Evolutionary conservation across 2,113 vertebrate genomes (phyloP), one percentile per base, ranked within the genome.

Genomic region (Callopanchax toddi): DNA sequence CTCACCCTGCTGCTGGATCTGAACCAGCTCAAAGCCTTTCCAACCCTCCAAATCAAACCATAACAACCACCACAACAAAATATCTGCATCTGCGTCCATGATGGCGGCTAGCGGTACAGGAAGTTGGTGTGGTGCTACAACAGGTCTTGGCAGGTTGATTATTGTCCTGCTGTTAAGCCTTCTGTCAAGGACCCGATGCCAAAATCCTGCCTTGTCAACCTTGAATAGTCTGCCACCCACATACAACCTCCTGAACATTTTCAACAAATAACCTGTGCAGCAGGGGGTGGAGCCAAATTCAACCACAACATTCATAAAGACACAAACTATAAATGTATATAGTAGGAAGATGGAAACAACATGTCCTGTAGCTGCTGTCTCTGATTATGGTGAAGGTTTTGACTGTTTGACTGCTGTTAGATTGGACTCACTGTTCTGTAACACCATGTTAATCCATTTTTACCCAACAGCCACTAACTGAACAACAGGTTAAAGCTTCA

Each of bases 131-230:
- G n/a, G 52, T 48, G 56, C 56, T 34, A 65, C 63, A 58, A 73
- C 34, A 5, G 21, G 17, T 36, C 40, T 72, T 76, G 84, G 86
- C 79, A 81, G 55, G 67, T 83, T 58, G 53, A 45, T 50, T 50
- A 4, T 42, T 64, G 63, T 52, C 71, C 56, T 64, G 77, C 79
- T 79, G 83, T 75, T 50, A 64, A 36, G 60, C 23, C 86, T 86
- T 88, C 81, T 86, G 83, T 71, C 62, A 54, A 55, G 0, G 3
- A 32, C 2, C n/a, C 1, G 0, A 22, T 17, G 76, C 83, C 83
- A 86, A 62, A 36, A 64, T 53, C 36, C 39, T 43, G 60, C 44
- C 62, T 29, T 6, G 68, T 82, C 40, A 55, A 22, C 70, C 44
- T 26, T 20, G 11, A 60, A 56, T 57, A 46, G 42, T 55, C 11